Evolutionary conservation across 2,797 vertebrate species (phyloP).

Genomic region (Crocodylus rhombifer): DNA sequence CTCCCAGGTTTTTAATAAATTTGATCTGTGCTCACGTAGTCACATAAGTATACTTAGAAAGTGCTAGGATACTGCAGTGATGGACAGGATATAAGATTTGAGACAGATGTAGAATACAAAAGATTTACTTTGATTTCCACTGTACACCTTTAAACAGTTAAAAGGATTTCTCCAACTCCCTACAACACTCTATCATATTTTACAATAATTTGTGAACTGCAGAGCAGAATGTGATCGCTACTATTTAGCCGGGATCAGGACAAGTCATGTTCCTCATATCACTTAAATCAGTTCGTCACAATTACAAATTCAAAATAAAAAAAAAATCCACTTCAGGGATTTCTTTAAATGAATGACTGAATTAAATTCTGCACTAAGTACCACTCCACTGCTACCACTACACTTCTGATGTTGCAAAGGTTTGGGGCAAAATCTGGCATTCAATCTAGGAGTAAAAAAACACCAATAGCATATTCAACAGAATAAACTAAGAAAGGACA

Average conservation of each 20-base stretch:
- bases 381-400: neutral
- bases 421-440: conserved; percentile 23
- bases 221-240: neutral
- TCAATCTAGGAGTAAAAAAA: neutral
- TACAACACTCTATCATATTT: neutral
- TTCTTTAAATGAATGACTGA: neutral
- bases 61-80: neutral
- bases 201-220: neutral
- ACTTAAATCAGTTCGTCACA: neutral
- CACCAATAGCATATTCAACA: neutral
- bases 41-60: neutral
- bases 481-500: neutral
- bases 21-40: neutral
- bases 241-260: neutral
- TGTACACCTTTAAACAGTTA: neutral
- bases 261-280: neutral
- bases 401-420: neutral
- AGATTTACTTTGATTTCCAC: neutral
- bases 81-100: neutral
- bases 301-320: neutral
- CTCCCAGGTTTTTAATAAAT: neutral
- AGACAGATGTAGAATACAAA: neutral
- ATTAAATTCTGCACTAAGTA: neutral
- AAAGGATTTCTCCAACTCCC: neutral
- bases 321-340: neutral